Percentiles rank a stretch among this genome's conserved stretches.
Conservation (phyloP, 2,797 vertebrate species). For the Gymnodraco acuticeps region DNA sequence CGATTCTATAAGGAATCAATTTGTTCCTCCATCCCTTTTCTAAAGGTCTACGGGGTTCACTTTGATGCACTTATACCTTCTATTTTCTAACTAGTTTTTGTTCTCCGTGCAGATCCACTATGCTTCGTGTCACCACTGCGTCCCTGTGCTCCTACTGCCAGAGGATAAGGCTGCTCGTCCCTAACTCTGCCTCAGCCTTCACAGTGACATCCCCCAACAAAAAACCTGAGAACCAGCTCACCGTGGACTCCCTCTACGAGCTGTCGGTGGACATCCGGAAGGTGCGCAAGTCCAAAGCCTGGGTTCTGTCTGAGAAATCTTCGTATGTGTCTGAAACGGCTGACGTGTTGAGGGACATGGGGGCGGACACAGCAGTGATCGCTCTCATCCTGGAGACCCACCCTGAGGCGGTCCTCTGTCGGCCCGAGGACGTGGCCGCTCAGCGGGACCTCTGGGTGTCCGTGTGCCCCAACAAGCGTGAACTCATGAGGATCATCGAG, state of each 20-base stretch:
- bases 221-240: slow-evolving; percentile 84
- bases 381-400: slow-evolving; percentile 87
- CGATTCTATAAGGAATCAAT: too few species aligned
- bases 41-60: not conserved
- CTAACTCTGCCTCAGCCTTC: slow-evolving; percentile 31
- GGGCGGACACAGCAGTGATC: slow-evolving; percentile 76
- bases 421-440: slow-evolving; percentile 80
- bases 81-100: not conserved
- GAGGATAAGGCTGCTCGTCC: slow-evolving; percentile 56
- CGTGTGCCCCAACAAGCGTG: slow-evolving; percentile 83
- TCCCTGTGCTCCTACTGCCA: slow-evolving; percentile 64
- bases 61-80: too few species aligned
- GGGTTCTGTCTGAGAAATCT: slow-evolving; percentile 87
- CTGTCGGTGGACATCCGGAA: slow-evolving; percentile 89
- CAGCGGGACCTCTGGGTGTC: slow-evolving; percentile 89
- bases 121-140: slow-evolving; percentile 69
- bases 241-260: slow-evolving; percentile 81
- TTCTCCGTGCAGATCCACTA: slow-evolving; percentile 42
- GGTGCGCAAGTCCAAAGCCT: slow-evolving; percentile 87
- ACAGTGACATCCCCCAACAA: slow-evolving; percentile 29
- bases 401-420: slow-evolving; percentile 89
- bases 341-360: slow-evolving; percentile 85
- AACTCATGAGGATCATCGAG: slow-evolving; percentile 88
- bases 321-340: slow-evolving; percentile 87
- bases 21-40: too few species aligned